Evolutionary conservation across 2,888 invertebrate species (phyloP), one percentile per base, ranked within the genome.

Genomic region (Drosophila hamatofila): DNA sequence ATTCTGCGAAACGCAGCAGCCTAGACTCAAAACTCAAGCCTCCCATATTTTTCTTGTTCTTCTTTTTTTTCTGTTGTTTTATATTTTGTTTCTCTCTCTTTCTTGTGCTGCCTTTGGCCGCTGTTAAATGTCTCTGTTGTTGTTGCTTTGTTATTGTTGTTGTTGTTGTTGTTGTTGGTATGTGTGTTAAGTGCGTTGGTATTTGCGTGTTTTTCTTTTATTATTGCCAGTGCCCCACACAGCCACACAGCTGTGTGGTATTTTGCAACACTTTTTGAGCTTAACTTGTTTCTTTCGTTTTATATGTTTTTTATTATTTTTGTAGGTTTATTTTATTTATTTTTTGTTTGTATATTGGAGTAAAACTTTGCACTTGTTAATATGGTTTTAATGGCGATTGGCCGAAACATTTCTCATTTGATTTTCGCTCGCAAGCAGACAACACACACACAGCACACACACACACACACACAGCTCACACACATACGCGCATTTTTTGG

Each of bases 141-240:
- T 65, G 48, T 48, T 46, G 44, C 25, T 66, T 54, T 67, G 30
- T 30, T 30, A 30, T 30, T 30, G 30, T 1, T 71, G 46, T 52
- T 72, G 59, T 59, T 68, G 73, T 62, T 80, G 66, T 51, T 79
- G 68, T 76, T 77, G 74, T 74, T 71, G 67, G 74, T 79, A 81
- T 85, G 86, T 88, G 81, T 90, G 89, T 89, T 89, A 89, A 89
- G 89, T 89, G 88, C 89, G 89, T 89, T 81, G 82, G 75, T 86
- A 84, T 87, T 88, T 85, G 83, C 81, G 79, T 81, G 72, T 82
- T 72, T 71, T 71, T 63, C 60, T 58, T 69, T 58, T 46, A 44
- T 61, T 67, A 58, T 58, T 39, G 51, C 46, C 12, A 46, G 46
- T 37, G 30, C 33, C 56, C 21, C 35, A 44, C 54, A 41, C 48